These are phyloP conservation scores for Thymelicus acteon DNA, from an alignment of 2,888 invertebrate species.

Conservation along the genomic window DNA sequence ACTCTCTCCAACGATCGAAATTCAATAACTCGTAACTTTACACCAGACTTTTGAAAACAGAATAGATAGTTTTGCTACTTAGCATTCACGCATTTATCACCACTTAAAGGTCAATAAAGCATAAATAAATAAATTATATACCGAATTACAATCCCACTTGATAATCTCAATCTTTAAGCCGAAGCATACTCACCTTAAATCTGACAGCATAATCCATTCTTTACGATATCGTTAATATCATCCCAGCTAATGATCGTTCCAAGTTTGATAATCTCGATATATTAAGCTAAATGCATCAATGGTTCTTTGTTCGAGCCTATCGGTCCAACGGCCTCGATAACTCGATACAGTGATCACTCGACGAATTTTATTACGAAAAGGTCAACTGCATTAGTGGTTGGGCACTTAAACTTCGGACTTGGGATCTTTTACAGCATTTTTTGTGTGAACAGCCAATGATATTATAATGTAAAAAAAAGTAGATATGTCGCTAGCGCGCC, in stretches of 20 bases:
- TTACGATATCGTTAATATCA: conserved; percentile 8
- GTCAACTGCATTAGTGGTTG: conserved; percentile 54
- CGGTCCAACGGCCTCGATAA: conserved; percentile 43
- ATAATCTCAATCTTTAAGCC: background rate
- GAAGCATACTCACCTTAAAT: background rate
- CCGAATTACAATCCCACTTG: too few species aligned
- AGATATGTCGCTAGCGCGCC: too few species aligned
- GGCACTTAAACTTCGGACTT: conserved; percentile 45
- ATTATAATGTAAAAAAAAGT: too few species aligned
- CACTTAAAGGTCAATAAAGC: too few species aligned
- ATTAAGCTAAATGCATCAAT: conserved; percentile 7
- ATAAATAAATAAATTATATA: too few species aligned
- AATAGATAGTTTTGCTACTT: too few species aligned
- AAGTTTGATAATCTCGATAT: background rate
- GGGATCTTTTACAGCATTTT: conserved; percentile 1
- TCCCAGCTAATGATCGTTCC: conserved; percentile 2
- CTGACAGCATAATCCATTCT: conserved; percentile 5
- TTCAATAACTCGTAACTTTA: too few species aligned
- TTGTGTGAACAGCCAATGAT: too few species aligned
- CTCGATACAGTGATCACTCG: conserved; percentile 16
- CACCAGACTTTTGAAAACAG: too few species aligned
- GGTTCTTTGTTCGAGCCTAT: conserved; percentile 18
- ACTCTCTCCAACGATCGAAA: too few species aligned
- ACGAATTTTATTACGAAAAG: conserved; percentile 53
- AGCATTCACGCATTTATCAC: too few species aligned